Conservation (phyloP, 2,888 invertebrate genomes). For the Lycia hirtaria region DNA sequence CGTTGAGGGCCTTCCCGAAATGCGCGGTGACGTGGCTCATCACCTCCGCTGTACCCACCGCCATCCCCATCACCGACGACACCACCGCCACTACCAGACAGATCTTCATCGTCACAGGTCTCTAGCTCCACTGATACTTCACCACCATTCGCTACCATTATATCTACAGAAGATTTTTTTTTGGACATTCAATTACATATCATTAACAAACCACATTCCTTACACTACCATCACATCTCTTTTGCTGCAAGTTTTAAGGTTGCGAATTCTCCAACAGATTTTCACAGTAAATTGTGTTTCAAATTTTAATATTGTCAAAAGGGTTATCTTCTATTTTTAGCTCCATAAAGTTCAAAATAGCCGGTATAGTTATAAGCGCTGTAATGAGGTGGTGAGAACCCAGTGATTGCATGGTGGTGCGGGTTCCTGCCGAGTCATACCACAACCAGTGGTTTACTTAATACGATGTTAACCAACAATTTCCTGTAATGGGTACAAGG, state of each 20-base stretch:
- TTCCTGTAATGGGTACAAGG: constrained; percentile 16
- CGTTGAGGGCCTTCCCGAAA: constrained; percentile 72
- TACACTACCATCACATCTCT: neutral
- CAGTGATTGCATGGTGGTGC: constrained; percentile 28
- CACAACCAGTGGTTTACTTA: constrained; percentile 27
- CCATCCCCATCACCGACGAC: constrained; percentile 48
- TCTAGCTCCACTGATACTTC: constrained; percentile 30
- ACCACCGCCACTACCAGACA: constrained; percentile 47
- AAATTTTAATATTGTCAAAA: neutral
- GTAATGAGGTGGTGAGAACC: constrained; percentile 32
- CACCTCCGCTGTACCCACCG: constrained; percentile 68
- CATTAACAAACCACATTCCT: constrained; percentile 29
- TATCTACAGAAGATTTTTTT: constrained; percentile 49
- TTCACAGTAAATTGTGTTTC: neutral
- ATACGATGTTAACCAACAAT: constrained; percentile 23
- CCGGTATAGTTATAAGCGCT: neutral
- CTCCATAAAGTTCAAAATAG: constrained; percentile 20
- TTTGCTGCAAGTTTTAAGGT: constrained; percentile 11
- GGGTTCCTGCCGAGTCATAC: constrained; percentile 33
- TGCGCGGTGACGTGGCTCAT: constrained; percentile 82
- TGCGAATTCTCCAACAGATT: neutral
- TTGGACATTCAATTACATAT: constrained; percentile 33
- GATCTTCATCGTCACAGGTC: constrained; percentile 41
- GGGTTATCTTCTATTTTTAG: neutral
- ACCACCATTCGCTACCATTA: constrained; percentile 38